Percentiles rank a stretch among this genome's conserved stretches.
These are phyloP conservation scores for Poecilia velifera DNA, from an alignment of 2,797 vertebrate genomes.

Conservation along the genomic window DNA sequence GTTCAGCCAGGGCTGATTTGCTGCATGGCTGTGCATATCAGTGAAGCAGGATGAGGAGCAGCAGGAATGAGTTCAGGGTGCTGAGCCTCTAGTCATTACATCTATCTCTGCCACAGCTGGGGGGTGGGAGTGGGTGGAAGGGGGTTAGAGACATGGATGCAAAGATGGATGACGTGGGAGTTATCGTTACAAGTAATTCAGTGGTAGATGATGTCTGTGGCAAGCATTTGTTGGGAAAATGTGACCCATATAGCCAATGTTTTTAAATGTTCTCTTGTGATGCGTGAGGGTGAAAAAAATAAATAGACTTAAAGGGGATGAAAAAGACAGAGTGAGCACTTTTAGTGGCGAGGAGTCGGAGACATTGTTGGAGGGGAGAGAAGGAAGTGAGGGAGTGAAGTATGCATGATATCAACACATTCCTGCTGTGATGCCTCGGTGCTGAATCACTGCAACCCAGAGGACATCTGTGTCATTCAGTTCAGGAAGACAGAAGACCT, in stretches of 20 bases:
- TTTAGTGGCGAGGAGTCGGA: slow-evolving; percentile 4
- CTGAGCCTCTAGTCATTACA: slow-evolving; percentile 61
- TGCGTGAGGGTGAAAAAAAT: not conserved
- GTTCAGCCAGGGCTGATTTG: slow-evolving; percentile 60
- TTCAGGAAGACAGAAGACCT: slow-evolving; percentile 3
- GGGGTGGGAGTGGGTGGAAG: not conserved
- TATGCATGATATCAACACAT: slow-evolving; percentile 34
- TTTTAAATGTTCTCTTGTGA: not conserved
- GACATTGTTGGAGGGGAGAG: slow-evolving; percentile 6
- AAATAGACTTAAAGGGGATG: not conserved
- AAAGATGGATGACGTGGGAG: slow-evolving; percentile 40
- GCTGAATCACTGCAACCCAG: slow-evolving; percentile 40
- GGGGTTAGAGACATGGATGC: slow-evolving; percentile 26
- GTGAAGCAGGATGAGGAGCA: slow-evolving; percentile 67
- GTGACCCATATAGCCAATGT: not conserved
- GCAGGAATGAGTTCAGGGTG: slow-evolving; percentile 63
- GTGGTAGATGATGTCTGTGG: slow-evolving; percentile 27
- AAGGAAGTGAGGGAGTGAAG: slow-evolving; percentile 45
- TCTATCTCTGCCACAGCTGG: slow-evolving; percentile 60
- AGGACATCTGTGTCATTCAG: slow-evolving; percentile 35
- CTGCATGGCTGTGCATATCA: slow-evolving; percentile 72
- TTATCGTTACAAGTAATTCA: slow-evolving; percentile 23
- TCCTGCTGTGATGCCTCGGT: slow-evolving; percentile 38
- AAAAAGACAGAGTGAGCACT: slow-evolving; percentile 5
- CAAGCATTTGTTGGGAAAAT: slow-evolving; percentile 13